Evolutionary conservation across 2,888 invertebrate species (phyloP).

Genomic region (Tetramorium bicarinatum): DNA sequence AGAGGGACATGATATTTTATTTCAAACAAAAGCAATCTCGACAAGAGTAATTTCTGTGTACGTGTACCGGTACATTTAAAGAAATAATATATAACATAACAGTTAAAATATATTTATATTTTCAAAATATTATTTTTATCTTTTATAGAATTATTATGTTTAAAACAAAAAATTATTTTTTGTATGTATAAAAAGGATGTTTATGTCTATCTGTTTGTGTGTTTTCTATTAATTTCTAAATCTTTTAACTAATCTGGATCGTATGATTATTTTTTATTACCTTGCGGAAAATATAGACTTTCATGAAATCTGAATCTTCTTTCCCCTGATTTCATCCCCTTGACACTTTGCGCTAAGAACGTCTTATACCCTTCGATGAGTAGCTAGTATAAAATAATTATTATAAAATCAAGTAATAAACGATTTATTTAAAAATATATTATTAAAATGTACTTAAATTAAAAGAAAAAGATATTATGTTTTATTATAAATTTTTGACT

Average conservation of each 20-base stretch:
- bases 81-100: neutral
- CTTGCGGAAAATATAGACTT: no score
- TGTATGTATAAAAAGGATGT: no score
- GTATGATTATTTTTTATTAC: no score
- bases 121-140: neutral
- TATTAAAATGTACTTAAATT: neutral
- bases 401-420: neutral
- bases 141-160: neutral
- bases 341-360: no score
- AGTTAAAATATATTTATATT: neutral
- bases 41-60: neutral
- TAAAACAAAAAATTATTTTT: neutral
- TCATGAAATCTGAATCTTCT: no score
- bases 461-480: neutral
- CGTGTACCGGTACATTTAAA: neutral
- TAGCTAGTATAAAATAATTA: no score
- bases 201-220: neutral
- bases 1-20: neutral
- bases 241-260: no score
- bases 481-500: neutral
- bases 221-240: no score
- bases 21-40: slow-evolving; percentile 24
- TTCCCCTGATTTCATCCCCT: no score
- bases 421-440: neutral
- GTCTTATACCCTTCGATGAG: no score